phyloP scores from a whole-genome alignment of 2,888 invertebrate species.

The Drepana falcataria region DNA sequence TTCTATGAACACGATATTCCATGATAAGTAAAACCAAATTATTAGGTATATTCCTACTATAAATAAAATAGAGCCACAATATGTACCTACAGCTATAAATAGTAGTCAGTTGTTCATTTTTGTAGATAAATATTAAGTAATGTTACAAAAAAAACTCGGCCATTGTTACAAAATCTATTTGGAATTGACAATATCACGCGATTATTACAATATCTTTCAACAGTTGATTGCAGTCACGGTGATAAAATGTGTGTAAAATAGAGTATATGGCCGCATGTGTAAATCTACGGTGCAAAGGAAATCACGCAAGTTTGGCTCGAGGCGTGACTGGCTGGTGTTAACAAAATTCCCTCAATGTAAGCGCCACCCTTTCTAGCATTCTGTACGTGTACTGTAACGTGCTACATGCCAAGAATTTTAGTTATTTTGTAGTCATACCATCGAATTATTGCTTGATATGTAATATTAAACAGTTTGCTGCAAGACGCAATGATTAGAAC shows the following conservation, averaged over 20 bases:
- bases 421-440: not conserved
- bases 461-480: no score
- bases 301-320: not conserved
- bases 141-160: not conserved
- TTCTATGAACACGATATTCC: no score
- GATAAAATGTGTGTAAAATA: constrained; percentile 32
- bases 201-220: not conserved
- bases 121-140: not conserved
- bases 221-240: constrained; percentile 26
- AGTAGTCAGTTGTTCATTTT: no score
- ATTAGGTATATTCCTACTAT: no score
- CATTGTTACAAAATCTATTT: constrained; percentile 1
- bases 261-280: constrained; percentile 25
- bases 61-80: no score
- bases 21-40: no score
- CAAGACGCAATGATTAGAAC: no score
- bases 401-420: not conserved
- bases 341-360: not conserved
- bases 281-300: not conserved
- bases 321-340: constrained; percentile 1
- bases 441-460: not conserved
- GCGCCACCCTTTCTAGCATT: not conserved
- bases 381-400: not conserved
- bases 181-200: constrained; percentile 6
- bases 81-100: no score